These are phyloP conservation scores for Lemur catta DNA, from an alignment of 2,797 vertebrate genomes.

Conservation along the genomic window DNA sequence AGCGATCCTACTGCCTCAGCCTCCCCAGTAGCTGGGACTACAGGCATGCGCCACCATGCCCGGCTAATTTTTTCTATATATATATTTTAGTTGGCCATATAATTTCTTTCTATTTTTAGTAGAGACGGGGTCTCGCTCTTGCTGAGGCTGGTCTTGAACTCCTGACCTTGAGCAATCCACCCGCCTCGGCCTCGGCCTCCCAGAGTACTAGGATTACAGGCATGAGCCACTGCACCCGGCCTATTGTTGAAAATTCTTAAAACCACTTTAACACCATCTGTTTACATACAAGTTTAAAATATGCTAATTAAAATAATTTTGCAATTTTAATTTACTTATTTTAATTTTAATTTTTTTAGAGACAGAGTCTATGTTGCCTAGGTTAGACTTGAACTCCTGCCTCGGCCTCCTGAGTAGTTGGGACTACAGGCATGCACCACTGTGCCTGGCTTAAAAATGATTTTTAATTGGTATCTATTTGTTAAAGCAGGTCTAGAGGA, in stretches of 20 bases:
- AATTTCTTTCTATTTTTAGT: too few species aligned
- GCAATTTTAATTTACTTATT: not conserved
- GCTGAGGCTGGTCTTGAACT: too few species aligned
- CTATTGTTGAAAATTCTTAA: not conserved
- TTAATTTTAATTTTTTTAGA: not conserved
- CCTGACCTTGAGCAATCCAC: too few species aligned
- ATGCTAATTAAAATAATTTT: conserved; percentile 15
- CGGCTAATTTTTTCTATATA: too few species aligned
- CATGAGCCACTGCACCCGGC: too few species aligned
- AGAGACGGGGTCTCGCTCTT: too few species aligned
- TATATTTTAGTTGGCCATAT: too few species aligned
- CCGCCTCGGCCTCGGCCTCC: too few species aligned
- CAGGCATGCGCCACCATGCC: too few species aligned
- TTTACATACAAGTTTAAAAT: conserved; percentile 26
- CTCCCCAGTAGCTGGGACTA: too few species aligned
- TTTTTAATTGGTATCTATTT: not conserved
- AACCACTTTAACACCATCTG: not conserved
- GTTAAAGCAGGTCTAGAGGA: not conserved
- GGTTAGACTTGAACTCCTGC: not conserved
- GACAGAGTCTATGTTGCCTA: not conserved
- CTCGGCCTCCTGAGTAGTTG: not conserved
- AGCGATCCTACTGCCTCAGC: too few species aligned
- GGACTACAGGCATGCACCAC: not conserved
- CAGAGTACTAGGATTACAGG: too few species aligned
- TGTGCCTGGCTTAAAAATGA: not conserved